A percentile compares a stretch with the other conserved stretches of the same genome.
phyloP scores from a whole-genome alignment of 2,888 invertebrate species.

The Tetrapedia diversipes region DNA sequence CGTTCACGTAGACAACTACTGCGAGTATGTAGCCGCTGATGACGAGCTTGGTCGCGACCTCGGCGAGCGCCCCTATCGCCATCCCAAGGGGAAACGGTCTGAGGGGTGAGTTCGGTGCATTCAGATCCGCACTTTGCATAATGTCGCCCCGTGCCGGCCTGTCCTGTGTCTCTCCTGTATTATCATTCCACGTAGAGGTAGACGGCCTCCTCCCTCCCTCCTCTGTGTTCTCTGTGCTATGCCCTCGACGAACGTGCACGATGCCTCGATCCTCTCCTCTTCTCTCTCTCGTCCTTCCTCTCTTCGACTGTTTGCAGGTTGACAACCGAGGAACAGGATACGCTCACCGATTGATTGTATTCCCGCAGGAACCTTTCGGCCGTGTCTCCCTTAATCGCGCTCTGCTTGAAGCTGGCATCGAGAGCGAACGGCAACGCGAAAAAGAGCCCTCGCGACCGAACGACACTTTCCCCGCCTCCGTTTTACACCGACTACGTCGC shows the following conservation, averaged over 20 bases:
- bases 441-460: not conserved
- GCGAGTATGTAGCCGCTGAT: constrained; percentile 76
- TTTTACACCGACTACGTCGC: not conserved
- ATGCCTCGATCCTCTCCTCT: constrained; percentile 7
- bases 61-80: constrained; percentile 75
- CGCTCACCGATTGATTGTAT: constrained; percentile 48
- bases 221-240: constrained; percentile 37
- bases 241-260: constrained; percentile 45
- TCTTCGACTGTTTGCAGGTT: not conserved
- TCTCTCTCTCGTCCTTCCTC: not conserved
- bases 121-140: constrained; percentile 71
- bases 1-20: constrained; percentile 75
- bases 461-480: not conserved
- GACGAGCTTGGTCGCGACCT: constrained; percentile 75
- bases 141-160: constrained; percentile 68
- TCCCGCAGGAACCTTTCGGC: constrained; percentile 16
- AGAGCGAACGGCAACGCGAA: not conserved
- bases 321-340: constrained; percentile 33
- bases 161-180: constrained; percentile 67
- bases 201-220: constrained; percentile 55
- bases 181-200: constrained; percentile 73
- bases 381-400: not conserved
- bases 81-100: constrained; percentile 72
- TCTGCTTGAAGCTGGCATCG: constrained; percentile 24
- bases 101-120: constrained; percentile 50